phyloP scores from a whole-genome alignment of 2,888 invertebrate genomes.

The Drosophila putrida region DNA sequence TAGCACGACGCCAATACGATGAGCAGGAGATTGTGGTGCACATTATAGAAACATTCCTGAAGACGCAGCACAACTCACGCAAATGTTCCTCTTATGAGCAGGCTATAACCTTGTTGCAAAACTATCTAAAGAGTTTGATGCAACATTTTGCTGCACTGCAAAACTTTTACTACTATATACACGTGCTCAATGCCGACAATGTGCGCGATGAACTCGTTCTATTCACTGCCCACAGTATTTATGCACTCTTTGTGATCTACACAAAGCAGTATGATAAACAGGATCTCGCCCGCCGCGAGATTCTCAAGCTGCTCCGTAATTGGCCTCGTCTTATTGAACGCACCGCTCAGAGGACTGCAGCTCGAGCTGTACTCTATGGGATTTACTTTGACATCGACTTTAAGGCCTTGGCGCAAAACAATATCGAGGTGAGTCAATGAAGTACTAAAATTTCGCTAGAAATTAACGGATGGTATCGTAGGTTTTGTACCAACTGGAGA shows the following conservation, averaged over 20 bases:
- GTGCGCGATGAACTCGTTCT: slow-evolving; percentile 45
- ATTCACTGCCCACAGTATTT: slow-evolving; percentile 49
- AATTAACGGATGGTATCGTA: slow-evolving; percentile 11
- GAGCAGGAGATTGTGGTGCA: slow-evolving; percentile 49
- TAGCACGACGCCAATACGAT: slow-evolving; percentile 49
- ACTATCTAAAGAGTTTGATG: slow-evolving; percentile 40
- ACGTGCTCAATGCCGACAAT: slow-evolving; percentile 28
- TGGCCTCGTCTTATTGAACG: slow-evolving; percentile 52
- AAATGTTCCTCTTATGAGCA: slow-evolving; percentile 21
- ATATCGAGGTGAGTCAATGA: slow-evolving; percentile 29
- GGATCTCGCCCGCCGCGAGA: slow-evolving; percentile 27
- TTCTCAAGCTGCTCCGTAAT: slow-evolving; percentile 37
- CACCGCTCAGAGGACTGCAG: background rate
- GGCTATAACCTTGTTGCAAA: slow-evolving; percentile 25
- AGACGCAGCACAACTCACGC: slow-evolving; percentile 27
- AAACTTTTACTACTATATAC: slow-evolving; percentile 38
- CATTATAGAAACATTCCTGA: slow-evolving; percentile 54
- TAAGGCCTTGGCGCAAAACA: slow-evolving; percentile 1
- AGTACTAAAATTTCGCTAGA: background rate
- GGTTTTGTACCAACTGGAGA: slow-evolving; percentile 51
- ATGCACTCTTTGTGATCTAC: slow-evolving; percentile 46
- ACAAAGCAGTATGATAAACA: slow-evolving; percentile 23
- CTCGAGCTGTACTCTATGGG: slow-evolving; percentile 49
- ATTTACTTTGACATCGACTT: slow-evolving; percentile 56
- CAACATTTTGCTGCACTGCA: slow-evolving; percentile 30